Evolutionary conservation across 2,888 invertebrate species (phyloP), one percentile per base, ranked within the genome.

Genomic region (Phytoseiulus persimilis): DNA sequence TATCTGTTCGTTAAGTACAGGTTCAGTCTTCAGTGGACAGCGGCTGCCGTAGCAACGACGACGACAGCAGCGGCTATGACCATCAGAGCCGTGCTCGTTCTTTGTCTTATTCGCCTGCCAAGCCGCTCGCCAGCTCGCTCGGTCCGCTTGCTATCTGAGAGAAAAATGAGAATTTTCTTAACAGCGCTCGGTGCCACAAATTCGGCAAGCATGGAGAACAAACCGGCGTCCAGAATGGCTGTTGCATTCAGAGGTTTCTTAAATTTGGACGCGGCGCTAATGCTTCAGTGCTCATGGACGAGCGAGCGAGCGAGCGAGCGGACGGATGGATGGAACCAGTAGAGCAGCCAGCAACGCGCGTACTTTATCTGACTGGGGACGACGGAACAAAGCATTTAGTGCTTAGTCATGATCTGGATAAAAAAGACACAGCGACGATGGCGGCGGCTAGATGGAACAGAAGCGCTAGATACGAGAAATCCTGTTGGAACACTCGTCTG

Each of bases 21-120:
- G 65, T 65, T 65, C 65, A 87, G 87, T 87, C 87, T 32, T 32
- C 87, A 33, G 33, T 87, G 31, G 87, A 87, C 87, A 87, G 87
- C 87, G 45, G 87, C 39, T 87, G 39, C 87, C 87, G 87, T 65
- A 28, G 65, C 65, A 65, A 23, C 65, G 18, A 23, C 65, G 18
- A 23, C 65, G 18, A 28, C 65, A 65, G 18, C 65, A 65, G 18
- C 65, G 18, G 18, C 65, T 11, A 65, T 18, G 65, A 65, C 65
- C 9, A 65, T 46, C 46, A 46, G 1, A 65, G 65, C 65, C 18
- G 18, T 23, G 65, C 5, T 65, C 28, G 65, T 65, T 65, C 65
- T 65, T 65, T 65, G 65, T 65, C 65, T 65, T 28, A 65, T 14
- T 46, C 46, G 46, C 14, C 46, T 46, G 46, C 46, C 46, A 14